Evolutionary conservation across 2,113 vertebrate species (phyloP), one percentile per base, ranked within the genome.

Genomic region (Elaphurus davidianus): DNA sequence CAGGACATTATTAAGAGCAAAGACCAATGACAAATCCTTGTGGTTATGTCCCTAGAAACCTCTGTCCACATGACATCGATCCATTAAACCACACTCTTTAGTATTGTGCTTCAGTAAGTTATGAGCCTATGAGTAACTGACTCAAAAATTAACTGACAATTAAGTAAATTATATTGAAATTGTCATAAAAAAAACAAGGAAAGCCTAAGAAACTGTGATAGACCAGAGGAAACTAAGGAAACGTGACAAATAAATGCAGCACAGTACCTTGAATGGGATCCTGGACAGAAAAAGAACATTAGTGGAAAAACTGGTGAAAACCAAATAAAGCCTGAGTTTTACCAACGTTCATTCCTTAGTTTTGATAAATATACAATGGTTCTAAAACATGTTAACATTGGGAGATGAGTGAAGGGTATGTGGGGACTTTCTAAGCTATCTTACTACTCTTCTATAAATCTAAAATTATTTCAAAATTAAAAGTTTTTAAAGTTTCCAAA

Each of bases 391-490:
- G 21, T 47, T 82, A 76, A 78, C 25, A 45, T 36, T 40, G 92
- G 47, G 50, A 45, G 14, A 64, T 55, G 12, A 10, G 36, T 33
- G 25, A n/a, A 57, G 21, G 30, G 30, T 45, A 40, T 45, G 82
- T 25, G 7, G 19, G 30, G 81, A 10, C 17, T 54, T 27, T 90
- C 52, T 90, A 14, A 36, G 40, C 47, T 47, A 50, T 57, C 19
- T 84, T 60, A 7, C 21, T 47, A 45, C 54, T 60, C 27, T 92
- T 95, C 23, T 1, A 10, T 47, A 67, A 84, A 90, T 55, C 15
- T 52, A 52, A 90, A 96, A 43, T 93, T 62, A 71, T 79, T 96
- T 93, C 21, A 92, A 92, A 97, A 79, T 47, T 27, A 50, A 60
- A 89, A 23, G 4, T 50, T 95, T n/a, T 25, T 30, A 33, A 87